Base-by-base conservation (phyloP, 1,140 invertebrate species). In the Metopolophium dirhodum region DNA sequence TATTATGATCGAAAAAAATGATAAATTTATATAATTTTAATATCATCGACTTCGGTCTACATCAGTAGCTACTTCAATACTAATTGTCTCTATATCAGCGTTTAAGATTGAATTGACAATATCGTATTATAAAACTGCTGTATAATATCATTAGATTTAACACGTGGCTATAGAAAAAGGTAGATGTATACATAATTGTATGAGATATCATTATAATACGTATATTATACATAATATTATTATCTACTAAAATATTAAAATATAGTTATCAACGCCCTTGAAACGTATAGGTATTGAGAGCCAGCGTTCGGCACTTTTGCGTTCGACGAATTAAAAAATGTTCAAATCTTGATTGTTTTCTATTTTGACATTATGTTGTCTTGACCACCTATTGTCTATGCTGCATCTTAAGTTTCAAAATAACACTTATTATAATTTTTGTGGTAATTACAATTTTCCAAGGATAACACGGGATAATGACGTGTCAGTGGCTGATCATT, bases 401-500 rank as follows among this genome's bases (percentile, higher is more conserved):
- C 14, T 41, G 35, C 86, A 86, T 20, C 35, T 93, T 23, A 54
- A 51, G 37, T 37, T 68, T 30, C 11, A 11, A 47, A 91, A 91
- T 47, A 45, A 23, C 1, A 35, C 7, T 87, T 87, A 30, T 87
- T 87, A 30, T 14, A 2, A 30, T 30, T 11, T 22, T 83, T 37
- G 82, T 0, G 35, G 49, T 37, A 96, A 98, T 96, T 97, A 96
- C 3, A 99, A 95, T 94, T 99, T 96, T 99, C 95, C 0, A 99
- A 95, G 1, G 98, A 99, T 91, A 98, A 98, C 94, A 99, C 99
- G 1, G 98, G 11, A 61, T 61, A 61, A 99, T 96, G 99, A 98
- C 97, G 99, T 98, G 94, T 98, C 97, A 26, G 99, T 98, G 47
- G 99, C 95, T 61, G 9, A 61, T 30, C 7, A 30, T 61, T 6